Base-by-base conservation (phyloP, 2,888 invertebrate species). In the Coleophora flavipennella region DNA sequence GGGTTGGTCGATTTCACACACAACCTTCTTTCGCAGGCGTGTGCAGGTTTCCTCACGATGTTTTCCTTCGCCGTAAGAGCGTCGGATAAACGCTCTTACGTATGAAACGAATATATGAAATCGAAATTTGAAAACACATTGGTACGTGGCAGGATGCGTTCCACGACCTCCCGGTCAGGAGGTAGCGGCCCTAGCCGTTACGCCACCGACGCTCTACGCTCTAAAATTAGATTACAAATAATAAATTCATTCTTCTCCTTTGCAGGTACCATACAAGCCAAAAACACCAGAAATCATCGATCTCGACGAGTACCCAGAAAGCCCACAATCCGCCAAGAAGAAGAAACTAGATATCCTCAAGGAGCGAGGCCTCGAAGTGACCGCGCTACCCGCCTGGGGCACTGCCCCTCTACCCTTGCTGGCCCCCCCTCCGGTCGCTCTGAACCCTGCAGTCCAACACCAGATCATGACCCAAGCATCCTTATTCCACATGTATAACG, bases 281-380 rank as follows among this genome's bases (percentile, higher is more conserved):
- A 87, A 88, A 58, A 86, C 87, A 0, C 89, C 90, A 8, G 91
- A 91, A 61, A 87, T 89, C 11, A 89, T 89, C 39, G 88, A 89
- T 52, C 66, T 90, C 8, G 90, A 90, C 57, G 80, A 84, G 31
- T 85, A 85, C 50, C 85, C 84, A 0, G 85, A 85, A 38, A 80
- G 77, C 38, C 85, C 80, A 0, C 80, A 79, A 40, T 62, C 67
- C 0, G 59, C 78, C 10, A 87, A 91, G 47, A 91, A 91, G 68
- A 88, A 90, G 46, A 92, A 92, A 57, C 76, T 92, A 7, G 92
- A 92, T 50, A 92, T 92, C 33, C 76, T 93, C 31, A 90, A 91
- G 42, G 91, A 92, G 55, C 87, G 92, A 10, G 92, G 92, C 0
- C 71, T 92, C 3, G 92, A 92, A 60, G 92, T 92, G 1, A 92